Percentiles rank a stretch among this genome's conserved stretches.
Evolutionary conservation across 2,113 vertebrate species (phyloP).

Genomic region (Hydropotes inermis): DNA sequence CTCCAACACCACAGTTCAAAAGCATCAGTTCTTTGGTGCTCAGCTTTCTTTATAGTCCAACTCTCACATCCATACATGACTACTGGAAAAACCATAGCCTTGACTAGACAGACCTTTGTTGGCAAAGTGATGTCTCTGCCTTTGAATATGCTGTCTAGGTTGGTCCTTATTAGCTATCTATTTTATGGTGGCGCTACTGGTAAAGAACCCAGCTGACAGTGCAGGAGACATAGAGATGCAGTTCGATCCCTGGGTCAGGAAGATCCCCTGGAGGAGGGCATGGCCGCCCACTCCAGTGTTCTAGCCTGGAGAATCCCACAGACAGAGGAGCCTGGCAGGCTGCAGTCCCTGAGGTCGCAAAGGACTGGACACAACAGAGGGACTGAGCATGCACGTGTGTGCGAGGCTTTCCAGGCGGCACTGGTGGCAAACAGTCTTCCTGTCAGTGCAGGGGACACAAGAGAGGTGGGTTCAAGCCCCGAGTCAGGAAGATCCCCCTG

Average conservation of each 20-base stretch:
- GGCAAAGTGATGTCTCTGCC: neutral
- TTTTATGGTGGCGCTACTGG: neutral
- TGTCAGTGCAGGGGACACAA: neutral
- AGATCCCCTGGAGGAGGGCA: neutral
- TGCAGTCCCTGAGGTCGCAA: neutral
- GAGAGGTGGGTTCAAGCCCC: accelerated
- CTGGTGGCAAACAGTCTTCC: neutral
- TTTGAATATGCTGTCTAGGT: neutral
- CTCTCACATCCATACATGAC: neutral
- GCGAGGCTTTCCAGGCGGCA: neutral
- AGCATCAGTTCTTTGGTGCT: accelerated
- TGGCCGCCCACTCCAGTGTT: neutral
- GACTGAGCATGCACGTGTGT: accelerated
- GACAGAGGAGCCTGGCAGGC: neutral
- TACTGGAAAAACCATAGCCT: neutral
- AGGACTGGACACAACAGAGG: neutral
- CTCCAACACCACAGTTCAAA: neutral
- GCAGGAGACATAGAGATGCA: neutral
- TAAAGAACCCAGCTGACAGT: neutral
- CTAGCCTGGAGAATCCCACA: neutral
- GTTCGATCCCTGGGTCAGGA: neutral
- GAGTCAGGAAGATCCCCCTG: neutral
- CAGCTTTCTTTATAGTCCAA: accelerated
- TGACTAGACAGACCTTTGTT: neutral
- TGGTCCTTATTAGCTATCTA: neutral